Evolutionary conservation across 2,888 invertebrate species (phyloP).

Genomic region (Ectemnius cavifrons): DNA sequence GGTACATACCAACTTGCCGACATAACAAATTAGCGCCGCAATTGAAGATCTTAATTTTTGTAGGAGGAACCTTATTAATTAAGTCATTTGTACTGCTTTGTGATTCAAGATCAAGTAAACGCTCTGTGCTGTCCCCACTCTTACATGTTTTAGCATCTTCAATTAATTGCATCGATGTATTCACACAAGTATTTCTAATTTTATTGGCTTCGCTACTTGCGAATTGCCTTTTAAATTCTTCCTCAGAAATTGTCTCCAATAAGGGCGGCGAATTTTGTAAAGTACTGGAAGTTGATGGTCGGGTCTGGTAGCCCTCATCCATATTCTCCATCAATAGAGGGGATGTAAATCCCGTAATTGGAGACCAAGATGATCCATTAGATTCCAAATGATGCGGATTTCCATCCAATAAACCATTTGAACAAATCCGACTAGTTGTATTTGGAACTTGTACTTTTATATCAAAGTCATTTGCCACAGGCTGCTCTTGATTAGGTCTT

Average conservation of each 20-base stretch:
- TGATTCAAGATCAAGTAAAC: no score
- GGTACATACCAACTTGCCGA: constrained; percentile 31
- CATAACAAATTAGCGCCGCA: constrained; percentile 17
- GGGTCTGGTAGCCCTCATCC: constrained; percentile 28
- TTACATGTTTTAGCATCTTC: neutral
- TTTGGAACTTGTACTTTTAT: no score
- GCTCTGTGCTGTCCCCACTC: no score
- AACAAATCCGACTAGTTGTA: no score
- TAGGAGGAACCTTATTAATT: neutral
- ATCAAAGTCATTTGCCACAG: no score
- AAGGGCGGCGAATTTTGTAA: constrained; percentile 12
- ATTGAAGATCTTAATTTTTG: neutral
- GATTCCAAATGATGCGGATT: no score
- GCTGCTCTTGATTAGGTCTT: no score
- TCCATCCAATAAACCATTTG: no score
- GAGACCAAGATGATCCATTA: neutral
- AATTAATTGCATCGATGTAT: neutral
- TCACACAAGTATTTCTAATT: neutral
- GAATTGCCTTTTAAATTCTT: constrained; percentile 1
- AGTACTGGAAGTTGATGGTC: constrained; percentile 4
- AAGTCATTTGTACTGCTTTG: no score
- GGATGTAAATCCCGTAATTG: constrained; percentile 12
- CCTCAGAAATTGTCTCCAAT: neutral
- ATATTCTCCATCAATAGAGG: constrained; percentile 3
- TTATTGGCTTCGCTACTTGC: neutral